A percentile compares a stretch with the other conserved stretches of the same genome.
Conservation (phyloP, 2,113 vertebrate genomes). For the Triplophysa siluroides region DNA sequence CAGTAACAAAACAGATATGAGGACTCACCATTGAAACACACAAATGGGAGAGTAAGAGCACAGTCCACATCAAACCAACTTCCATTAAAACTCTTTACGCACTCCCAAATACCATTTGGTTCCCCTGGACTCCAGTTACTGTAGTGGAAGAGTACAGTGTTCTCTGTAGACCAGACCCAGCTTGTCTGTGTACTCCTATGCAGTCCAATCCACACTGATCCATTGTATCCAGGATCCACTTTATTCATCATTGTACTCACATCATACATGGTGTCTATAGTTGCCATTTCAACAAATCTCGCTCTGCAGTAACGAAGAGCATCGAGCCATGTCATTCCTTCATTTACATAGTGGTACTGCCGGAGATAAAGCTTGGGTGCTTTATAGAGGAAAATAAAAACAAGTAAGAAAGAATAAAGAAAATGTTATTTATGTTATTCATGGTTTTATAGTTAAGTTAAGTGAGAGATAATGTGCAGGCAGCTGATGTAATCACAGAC, state of each 20-base stretch:
- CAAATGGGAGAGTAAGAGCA: no score
- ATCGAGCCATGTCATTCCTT: neutral
- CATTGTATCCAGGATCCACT: constrained; percentile 11
- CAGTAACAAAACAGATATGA: neutral
- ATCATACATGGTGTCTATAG: constrained; percentile 27
- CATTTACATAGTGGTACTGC: constrained; percentile 32
- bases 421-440: no score
- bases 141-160: neutral
- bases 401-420: neutral
- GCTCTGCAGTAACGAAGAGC: constrained; percentile 36
- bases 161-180: constrained; percentile 37
- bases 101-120: neutral
- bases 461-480: no score
- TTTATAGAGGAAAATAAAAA: no score
- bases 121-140: constrained; percentile 23
- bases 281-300: constrained; percentile 21
- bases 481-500: no score
- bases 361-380: neutral
- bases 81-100: neutral
- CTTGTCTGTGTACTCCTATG: neutral
- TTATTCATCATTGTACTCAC: neutral
- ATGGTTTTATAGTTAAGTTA: no score
- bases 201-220: constrained; percentile 35
- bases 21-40: no score
- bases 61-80: no score